Evolutionary conservation across 2,888 invertebrate genomes (phyloP).

Genomic region (Gastrophysa polygoni): DNA sequence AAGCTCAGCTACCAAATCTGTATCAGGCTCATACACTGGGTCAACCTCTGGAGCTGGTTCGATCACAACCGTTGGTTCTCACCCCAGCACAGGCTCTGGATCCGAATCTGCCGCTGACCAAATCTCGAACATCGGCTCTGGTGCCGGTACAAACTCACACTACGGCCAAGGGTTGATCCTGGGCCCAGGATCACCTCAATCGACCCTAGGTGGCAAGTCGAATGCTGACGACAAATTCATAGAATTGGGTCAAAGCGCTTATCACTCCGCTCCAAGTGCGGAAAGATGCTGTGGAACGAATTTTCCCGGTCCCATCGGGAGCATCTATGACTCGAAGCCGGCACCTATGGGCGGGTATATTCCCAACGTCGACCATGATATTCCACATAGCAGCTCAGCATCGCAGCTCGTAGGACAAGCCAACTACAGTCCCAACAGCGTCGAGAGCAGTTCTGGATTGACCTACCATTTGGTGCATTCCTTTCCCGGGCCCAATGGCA

Average conservation of each 20-base stretch:
- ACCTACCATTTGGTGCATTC: slow-evolving; percentile 19
- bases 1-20: background rate
- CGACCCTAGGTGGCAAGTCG: background rate
- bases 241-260: background rate
- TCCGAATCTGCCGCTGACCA: slow-evolving; percentile 2
- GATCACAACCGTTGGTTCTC: too few relatives aligned
- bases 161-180: too few relatives aligned
- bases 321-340: slow-evolving; percentile 40
- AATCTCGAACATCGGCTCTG: slow-evolving; percentile 1
- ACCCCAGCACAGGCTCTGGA: too few relatives aligned
- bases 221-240: background rate
- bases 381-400: background rate
- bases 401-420: background rate
- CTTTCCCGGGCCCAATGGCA: slow-evolving; percentile 36
- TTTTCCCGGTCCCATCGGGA: slow-evolving; percentile 42
- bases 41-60: slow-evolving; percentile 10
- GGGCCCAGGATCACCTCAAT: background rate
- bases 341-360: slow-evolving; percentile 30
- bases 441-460: slow-evolving; percentile 4
- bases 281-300: slow-evolving; percentile 37
- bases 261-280: background rate
- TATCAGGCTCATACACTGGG: slow-evolving; percentile 7
- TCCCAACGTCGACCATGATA: slow-evolving; percentile 14
- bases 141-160: too few relatives aligned
- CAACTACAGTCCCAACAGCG: background rate